Evolutionary conservation across 2,113 vertebrate genomes (phyloP).

Genomic region (Danionella cerebrum): DNA sequence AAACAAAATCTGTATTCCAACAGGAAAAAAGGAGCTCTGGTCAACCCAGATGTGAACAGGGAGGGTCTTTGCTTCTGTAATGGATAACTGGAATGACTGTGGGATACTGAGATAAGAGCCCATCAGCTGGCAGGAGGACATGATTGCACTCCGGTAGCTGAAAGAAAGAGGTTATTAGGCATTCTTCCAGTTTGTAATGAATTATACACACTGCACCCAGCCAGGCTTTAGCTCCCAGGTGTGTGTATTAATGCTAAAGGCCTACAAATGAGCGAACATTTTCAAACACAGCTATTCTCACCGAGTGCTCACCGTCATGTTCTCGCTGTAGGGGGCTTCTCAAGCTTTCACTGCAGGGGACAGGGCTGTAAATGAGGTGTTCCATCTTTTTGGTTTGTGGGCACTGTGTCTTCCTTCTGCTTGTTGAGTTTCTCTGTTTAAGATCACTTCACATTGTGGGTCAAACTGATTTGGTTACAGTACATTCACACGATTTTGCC

Average conservation of each 20-base stretch:
- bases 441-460: neutral
- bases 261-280: conserved; percentile 29
- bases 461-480: neutral
- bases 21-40: neutral
- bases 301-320: conserved; percentile 5
- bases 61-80: neutral
- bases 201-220: conserved; percentile 3
- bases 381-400: neutral
- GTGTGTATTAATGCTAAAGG: conserved; percentile 35
- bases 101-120: neutral
- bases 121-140: neutral
- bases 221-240: conserved; percentile 16
- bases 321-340: neutral
- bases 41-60: neutral
- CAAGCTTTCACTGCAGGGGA: conserved; percentile 14
- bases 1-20: neutral
- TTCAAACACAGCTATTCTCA: conserved; percentile 23
- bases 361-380: conserved; percentile 11
- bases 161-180: conserved; percentile 21
- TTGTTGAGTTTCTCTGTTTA: conserved; percentile 8
- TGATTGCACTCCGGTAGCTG: neutral
- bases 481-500: neutral
- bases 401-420: neutral
- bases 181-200: conserved; percentile 16
- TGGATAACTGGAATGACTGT: conserved; percentile 8